Percentiles rank a stretch among this genome's conserved stretches.
Conservation (phyloP, 35 echinoderm and acorn worm species). For the Heliocidaris erythrogramma region DNA sequence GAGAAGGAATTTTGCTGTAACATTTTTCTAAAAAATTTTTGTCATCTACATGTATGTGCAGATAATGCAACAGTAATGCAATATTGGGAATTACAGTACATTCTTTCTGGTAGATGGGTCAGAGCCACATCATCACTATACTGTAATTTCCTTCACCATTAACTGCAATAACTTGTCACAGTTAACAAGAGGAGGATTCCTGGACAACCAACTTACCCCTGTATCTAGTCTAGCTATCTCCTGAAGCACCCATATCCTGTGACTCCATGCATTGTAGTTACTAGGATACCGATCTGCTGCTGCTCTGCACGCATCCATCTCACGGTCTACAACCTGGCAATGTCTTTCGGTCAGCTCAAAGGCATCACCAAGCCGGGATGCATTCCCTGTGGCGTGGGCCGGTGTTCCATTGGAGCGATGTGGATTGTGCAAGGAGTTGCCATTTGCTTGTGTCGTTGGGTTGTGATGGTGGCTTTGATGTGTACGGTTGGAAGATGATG, state of each 20-base stretch:
- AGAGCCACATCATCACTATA: not conserved
- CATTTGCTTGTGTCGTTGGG: not conserved
- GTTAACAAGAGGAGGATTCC: not conserved
- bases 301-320: constrained; percentile 60
- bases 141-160: not conserved
- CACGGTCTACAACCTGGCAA: constrained; percentile 25
- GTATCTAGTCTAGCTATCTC: constrained; percentile 42
- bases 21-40: too few species aligned
- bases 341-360: constrained; percentile 39
- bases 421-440: not conserved
- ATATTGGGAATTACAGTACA: not conserved
- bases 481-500: not conserved
- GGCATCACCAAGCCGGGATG: not conserved
- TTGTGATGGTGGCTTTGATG: not conserved
- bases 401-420: not conserved
- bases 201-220: not conserved
- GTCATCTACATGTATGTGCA: too few species aligned
- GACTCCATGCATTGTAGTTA: constrained; percentile 98
- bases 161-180: not conserved
- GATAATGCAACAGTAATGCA: not conserved
- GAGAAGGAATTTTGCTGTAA: not conserved
- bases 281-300: constrained; percentile 77
- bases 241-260: constrained; percentile 88
- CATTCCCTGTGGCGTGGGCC: not conserved
- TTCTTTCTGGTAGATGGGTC: not conserved